Base-by-base conservation (phyloP, 1,140 invertebrate genomes). In the Spodoptera frugiperda region DNA sequence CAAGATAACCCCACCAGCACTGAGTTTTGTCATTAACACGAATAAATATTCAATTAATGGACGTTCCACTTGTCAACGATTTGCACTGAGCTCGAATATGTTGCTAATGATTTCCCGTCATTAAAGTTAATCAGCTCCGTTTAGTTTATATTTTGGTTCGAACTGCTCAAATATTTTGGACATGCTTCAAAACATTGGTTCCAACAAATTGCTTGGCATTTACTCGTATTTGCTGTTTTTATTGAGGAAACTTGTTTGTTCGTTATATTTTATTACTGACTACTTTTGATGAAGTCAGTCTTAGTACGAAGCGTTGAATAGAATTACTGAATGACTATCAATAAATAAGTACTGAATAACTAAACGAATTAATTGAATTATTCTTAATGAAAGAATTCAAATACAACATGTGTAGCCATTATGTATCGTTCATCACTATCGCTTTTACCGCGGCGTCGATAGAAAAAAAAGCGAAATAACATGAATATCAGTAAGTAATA, bases 11-110 rank as follows among this genome's bases (percentile, higher is more conserved):
- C 65, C 48, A 33, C 65, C 48, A 48, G 53, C 48, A 10, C 1
- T n/a, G 65, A 19, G 19, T 25, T n/a, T 65, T 30, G 48, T 30
- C 65, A 68, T 68, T 53, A 51, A 68, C 65, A 51, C 48, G 65
- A 10, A 53, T 51, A 51, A 53, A 68, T 53, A 68, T 68, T 68
- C 48, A 68, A 68, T 68, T 68, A 68, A 51, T 44, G 61, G 44
- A 67, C 46, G 39, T 30, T 51, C 48, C 33, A 61, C 25, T 67
- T 49, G 63, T 48, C 63, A 67, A 48, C 21, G 63, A 21, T 48
- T 48, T 19, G 59, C 59, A 49, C 61, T 65, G 17, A 49, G 19
- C 61, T 48, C 12, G 49, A 48, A 44, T 49, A 46, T 49, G 61
- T 25, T 39, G 33, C 33, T 39, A 48, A 65, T 65, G 61, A 65